Evolutionary conservation across 1,140 invertebrate species (phyloP), one percentile per base, ranked within the genome.

Genomic region (Drosophila chauvacae): DNA sequence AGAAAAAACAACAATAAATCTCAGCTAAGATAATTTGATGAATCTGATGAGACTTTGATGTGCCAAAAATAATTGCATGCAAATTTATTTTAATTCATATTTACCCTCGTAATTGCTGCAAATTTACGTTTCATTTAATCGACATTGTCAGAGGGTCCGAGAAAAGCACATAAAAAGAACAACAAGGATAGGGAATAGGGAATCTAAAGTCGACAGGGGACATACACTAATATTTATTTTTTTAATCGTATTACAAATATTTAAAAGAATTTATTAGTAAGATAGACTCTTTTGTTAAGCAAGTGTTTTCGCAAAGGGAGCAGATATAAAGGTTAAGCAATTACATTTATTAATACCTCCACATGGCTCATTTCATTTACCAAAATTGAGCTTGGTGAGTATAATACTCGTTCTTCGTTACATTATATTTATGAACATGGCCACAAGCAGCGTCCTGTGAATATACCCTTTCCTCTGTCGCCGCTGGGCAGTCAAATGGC

Each of bases 11-110:
- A 41, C 39, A 55, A 64, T 33, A 78, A 71, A 82, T 64, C 64
- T 53, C n/a, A 55, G 48, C 41, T 42, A 53, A 42, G 69, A 77
- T 81, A 84, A 81, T 88, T 74, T 81, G 68, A 85, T 90, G 51
- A 76, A 79, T 76, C 73, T 69, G 53, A 88, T 80, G 77, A 73
- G 59, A 77, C 69, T 81, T 80, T 79, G 78, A 80, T 66, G 70
- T 69, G 51, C 65, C 72, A 76, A 69, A 88, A 80, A 81, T 88
- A 90, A 90, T 90, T 84, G 81, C 71, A 90, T 90, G 85, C 71
- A 90, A 90, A 90, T 88, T 88, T 90, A 88, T 88, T 88, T 88
- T 75, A 90, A 90, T 90, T 78, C 78, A 90, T 90, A 90, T 90
- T 90, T 90, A 90, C 69, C 86, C 85, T 63, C 85, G 78, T 90